phyloP scores from a whole-genome alignment of 1,140 invertebrate genomes.

The Drosophila hydei region DNA sequence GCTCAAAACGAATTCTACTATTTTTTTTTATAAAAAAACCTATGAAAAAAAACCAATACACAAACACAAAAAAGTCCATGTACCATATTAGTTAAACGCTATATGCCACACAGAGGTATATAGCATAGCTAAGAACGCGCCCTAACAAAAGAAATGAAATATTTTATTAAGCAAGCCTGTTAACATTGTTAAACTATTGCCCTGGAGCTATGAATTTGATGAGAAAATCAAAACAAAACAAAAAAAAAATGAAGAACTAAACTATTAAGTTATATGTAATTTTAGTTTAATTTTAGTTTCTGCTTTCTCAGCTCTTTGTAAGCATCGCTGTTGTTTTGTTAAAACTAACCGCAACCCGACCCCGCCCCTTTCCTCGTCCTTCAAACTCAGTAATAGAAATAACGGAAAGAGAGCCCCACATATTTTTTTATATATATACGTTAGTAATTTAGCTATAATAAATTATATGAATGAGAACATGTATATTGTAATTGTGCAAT shows the following conservation, averaged over 20 bases:
- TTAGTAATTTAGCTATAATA: constrained; percentile 75
- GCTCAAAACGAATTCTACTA: constrained; percentile 72
- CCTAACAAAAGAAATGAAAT: constrained; percentile 32
- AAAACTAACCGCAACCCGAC: constrained; percentile 56
- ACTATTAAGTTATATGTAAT: constrained; percentile 47
- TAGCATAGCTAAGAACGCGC: constrained; percentile 39
- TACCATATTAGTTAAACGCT: constrained; percentile 76
- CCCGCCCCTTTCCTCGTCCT: constrained; percentile 18
- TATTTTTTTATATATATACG: constrained; percentile 69
- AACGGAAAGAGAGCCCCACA: constrained; percentile 47
- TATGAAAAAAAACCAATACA: constrained; percentile 32
- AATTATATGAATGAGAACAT: constrained; percentile 80
- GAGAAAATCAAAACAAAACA: constrained; percentile 38
- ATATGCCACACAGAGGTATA: constrained; percentile 39
- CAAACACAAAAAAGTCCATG: constrained; percentile 61
- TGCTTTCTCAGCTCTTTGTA: constrained; percentile 49
- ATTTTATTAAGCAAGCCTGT: constrained; percentile 55
- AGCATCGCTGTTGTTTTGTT: constrained; percentile 74
- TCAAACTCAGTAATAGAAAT: constrained; percentile 53
- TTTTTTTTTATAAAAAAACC: constrained; percentile 77
- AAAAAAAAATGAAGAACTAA: constrained; percentile 30
- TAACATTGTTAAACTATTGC: constrained; percentile 69
- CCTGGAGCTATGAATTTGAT: constrained; percentile 53
- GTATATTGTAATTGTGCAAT: constrained; percentile 83
- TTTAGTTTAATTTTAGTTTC: constrained; percentile 51